Evolutionary conservation across 2,113 vertebrate species (phyloP).

Genomic region (Leptobrachium ailaonicum): DNA sequence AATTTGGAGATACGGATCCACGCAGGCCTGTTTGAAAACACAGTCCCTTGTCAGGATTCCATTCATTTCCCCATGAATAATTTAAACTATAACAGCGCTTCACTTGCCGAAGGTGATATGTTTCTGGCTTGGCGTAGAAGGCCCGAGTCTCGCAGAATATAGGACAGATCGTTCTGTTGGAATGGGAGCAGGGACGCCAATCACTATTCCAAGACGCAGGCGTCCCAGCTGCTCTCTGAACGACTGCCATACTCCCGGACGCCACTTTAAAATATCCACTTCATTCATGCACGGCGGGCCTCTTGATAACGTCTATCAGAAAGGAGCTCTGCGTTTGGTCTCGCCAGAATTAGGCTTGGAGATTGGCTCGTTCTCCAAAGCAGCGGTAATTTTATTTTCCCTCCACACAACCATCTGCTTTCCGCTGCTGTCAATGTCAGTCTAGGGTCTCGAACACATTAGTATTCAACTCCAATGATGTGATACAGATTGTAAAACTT

Average conservation of each 20-base stretch:
- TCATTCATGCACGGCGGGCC: conserved; percentile 14
- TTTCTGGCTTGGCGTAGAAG: conserved; percentile 22
- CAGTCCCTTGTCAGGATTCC: conserved; percentile 36
- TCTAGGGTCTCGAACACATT: background rate
- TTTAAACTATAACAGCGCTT: conserved; percentile 27
- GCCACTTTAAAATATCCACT: conserved; percentile 23
- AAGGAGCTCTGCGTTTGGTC: conserved; percentile 3
- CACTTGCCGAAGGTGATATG: conserved; percentile 34
- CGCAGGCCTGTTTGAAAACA: conserved; percentile 23
- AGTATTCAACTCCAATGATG: background rate
- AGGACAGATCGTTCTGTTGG: conserved; percentile 29
- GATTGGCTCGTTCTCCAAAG: conserved; percentile 14
- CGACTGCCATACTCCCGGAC: conserved; percentile 19
- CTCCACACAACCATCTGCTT: conserved; percentile 37
- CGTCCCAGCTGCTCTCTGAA: conserved; percentile 28
- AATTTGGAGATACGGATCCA: conserved; percentile 27
- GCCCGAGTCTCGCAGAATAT: conserved; percentile 26
- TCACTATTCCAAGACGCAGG: conserved; percentile 37
- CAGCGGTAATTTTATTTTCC: background rate
- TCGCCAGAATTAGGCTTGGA: conserved; percentile 13
- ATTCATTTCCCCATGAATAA: conserved; percentile 35
- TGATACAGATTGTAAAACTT: conserved; percentile 21
- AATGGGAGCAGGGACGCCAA: conserved; percentile 9
- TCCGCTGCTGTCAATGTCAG: conserved; percentile 15
- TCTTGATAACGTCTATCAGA: background rate